A percentile compares a stretch with the other conserved stretches of the same genome.
Evolutionary conservation across 2,797 vertebrate species (phyloP).

Genomic region (Chelonia mydas): DNA sequence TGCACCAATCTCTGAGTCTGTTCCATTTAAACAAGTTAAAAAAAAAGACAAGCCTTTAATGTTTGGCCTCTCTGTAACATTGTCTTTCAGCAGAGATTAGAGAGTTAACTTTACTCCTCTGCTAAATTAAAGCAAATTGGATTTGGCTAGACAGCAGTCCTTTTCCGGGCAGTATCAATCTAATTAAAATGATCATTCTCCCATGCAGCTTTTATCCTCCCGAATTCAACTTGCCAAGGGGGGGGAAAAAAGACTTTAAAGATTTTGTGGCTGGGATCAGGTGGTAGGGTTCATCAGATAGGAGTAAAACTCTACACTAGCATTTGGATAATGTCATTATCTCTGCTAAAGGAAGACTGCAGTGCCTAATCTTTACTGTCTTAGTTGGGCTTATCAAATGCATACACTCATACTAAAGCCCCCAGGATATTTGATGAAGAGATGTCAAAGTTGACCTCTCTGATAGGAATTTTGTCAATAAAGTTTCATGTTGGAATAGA

Average conservation of each 20-base stretch:
- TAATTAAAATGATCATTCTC: conserved; percentile 45
- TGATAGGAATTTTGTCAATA: neutral
- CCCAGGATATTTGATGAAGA: neutral
- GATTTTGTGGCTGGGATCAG: neutral
- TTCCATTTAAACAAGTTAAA: accelerated
- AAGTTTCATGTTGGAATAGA: neutral
- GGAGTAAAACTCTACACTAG: neutral
- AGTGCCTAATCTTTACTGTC: neutral
- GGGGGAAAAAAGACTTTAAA: neutral
- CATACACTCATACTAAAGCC: neutral
- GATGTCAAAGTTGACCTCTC: neutral
- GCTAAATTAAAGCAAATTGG: conserved; percentile 43
- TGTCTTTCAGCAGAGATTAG: neutral
- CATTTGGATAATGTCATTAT: neutral
- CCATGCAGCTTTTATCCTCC: conserved; percentile 12
- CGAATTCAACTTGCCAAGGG: conserved; percentile 48
- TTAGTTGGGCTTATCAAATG: neutral
- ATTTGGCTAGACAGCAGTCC: conserved; percentile 50
- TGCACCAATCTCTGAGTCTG: accelerated
- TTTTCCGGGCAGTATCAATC: conserved; percentile 37
- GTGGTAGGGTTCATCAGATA: neutral
- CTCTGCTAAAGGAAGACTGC: accelerated
- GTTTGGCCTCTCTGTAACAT: accelerated
- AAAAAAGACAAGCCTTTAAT: neutral
- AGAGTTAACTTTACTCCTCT: conserved; percentile 29